Evolutionary conservation across 2,113 vertebrate genomes (phyloP).

Genomic region (Pteronura brasiliensis): DNA sequence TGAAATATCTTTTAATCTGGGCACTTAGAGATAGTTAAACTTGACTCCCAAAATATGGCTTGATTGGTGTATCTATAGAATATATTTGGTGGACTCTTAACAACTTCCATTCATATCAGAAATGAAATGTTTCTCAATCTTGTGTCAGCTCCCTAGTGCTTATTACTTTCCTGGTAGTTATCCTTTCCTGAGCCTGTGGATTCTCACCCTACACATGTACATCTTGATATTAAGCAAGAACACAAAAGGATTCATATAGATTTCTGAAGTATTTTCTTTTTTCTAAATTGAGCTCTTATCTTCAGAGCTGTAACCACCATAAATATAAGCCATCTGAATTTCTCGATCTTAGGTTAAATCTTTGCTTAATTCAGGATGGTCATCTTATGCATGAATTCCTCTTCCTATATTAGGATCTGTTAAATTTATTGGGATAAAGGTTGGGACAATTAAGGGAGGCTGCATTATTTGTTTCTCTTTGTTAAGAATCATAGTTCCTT

Average conservation of each 20-base stretch:
- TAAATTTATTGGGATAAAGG: neutral
- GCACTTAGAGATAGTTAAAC: neutral
- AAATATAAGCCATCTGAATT: neutral
- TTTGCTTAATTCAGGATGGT: neutral
- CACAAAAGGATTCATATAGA: neutral
- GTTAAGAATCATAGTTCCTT: neutral
- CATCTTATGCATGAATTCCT: neutral
- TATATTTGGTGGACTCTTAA: neutral
- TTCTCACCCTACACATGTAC: neutral
- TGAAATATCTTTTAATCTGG: neutral
- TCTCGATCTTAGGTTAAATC: neutral
- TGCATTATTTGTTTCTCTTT: neutral
- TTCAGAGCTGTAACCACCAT: neutral
- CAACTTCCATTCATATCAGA: neutral
- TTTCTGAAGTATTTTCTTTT: neutral
- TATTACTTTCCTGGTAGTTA: neutral
- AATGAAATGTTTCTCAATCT: neutral
- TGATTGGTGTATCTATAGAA: neutral
- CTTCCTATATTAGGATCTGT: neutral
- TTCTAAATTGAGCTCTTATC: neutral
- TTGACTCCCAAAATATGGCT: fast-evolving
- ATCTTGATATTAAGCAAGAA: neutral
- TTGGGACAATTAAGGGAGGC: neutral
- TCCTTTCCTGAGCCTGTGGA: neutral
- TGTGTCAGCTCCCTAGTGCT: neutral